Evolutionary conservation across 2,888 invertebrate species (phyloP), one percentile per base, ranked within the genome.

Genomic region (Agrochola lota): DNA sequence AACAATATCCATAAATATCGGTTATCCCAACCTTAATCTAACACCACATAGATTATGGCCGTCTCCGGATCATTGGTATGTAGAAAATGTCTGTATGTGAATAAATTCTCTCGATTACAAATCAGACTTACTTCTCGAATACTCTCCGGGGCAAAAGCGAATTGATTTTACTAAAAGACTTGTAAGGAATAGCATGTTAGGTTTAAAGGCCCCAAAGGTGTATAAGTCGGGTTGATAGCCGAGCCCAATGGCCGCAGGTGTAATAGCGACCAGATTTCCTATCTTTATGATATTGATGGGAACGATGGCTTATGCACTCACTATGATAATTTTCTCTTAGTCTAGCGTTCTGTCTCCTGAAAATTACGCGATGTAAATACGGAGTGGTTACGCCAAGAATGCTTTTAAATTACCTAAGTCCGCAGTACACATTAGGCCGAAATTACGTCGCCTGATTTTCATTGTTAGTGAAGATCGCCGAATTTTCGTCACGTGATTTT

Each of bases 81-180:
- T 23, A 43, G 20, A 78, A 72, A 84, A 83, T 79, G 68, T 59
- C 23, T 49, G 11, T 60, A 60, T 64, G 63, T 73, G 52, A 79
- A 72, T 84, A 82, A 84, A 71, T 80, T 84, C 35, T 70, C 69
- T 26, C 43, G 35, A 63, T 67, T 80, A 67, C 64, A 49, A 67
- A 70, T 71, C 84, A 80, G 49, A 30, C 40, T 77, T 57, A 52
- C 71, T 80, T 71, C 62, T 83, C 71, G 73, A 73, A 73, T 84
- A 66, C 64, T 73, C 52, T 49, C 35, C 35, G 35, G 11, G 46
- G 66, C 74, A 70, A 72, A 81, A 63, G 57, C 20, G 23, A 78
- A 84, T 83, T 57, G 57, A 64, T 78, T 72, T 35, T 69, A 81
- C 55, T 66, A 46, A 59, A 30, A 80, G 55, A 46, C 52, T 12